phyloP scores from a whole-genome alignment of 1,140 invertebrate genomes.

The Drosophila ficusphila region DNA sequence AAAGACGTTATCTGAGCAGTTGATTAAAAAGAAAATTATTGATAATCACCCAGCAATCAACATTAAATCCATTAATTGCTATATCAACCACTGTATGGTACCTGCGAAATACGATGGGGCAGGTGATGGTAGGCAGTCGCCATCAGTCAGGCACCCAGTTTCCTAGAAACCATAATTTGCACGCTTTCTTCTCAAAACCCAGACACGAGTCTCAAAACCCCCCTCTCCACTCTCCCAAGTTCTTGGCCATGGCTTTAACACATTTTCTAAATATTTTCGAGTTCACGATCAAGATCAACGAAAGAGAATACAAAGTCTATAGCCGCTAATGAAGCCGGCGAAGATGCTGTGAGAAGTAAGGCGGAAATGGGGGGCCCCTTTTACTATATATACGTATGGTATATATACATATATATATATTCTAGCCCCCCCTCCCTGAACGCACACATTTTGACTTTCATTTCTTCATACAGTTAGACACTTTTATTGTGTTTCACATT shows the following conservation, averaged over 20 bases:
- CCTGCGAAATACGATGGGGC: not conserved
- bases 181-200: conserved; percentile 72
- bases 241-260: conserved; percentile 59
- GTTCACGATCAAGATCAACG: conserved; percentile 65
- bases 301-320: conserved; percentile 57
- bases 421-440: not conserved
- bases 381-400: not conserved
- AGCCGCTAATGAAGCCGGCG: conserved; percentile 68
- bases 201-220: conserved; percentile 40
- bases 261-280: conserved; percentile 73
- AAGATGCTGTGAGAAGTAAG: conserved; percentile 49
- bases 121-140: conserved; percentile 4
- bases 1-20: not conserved
- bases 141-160: conserved; percentile 32
- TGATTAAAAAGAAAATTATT: not conserved
- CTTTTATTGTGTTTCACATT: conserved; percentile 79
- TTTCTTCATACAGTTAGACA: conserved; percentile 77
- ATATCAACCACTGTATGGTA: conserved; percentile 11
- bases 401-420: not conserved
- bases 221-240: conserved; percentile 12
- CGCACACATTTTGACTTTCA: conserved; percentile 70
- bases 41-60: conserved; percentile 1
- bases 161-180: conserved; percentile 63
- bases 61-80: conserved; percentile 13
- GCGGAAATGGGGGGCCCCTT: conserved; percentile 1